phyloP scores from a whole-genome alignment of 30 jellyfish, hydroid and myxozoan species.

The Hydra vulgaris region DNA sequence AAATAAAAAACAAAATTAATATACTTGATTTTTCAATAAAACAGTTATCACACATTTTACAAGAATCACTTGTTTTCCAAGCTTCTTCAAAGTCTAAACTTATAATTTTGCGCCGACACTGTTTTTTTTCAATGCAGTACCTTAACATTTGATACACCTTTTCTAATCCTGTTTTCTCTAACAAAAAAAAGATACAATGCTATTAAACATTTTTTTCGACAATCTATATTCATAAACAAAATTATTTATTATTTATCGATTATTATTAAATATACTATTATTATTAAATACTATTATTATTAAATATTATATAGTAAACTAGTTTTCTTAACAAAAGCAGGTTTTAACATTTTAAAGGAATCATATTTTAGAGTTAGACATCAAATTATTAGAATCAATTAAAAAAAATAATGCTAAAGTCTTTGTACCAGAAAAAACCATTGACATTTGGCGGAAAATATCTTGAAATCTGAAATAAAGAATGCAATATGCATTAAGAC shows the following conservation, averaged over 20 bases:
- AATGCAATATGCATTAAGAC: conserved; percentile 52
- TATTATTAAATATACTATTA: too few species aligned
- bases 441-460: conserved; percentile 53
- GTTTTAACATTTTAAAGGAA: too few species aligned
- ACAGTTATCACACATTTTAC: conserved; percentile 75
- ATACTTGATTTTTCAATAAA: background rate
- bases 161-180: conserved; percentile 70
- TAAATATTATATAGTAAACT: too few species aligned
- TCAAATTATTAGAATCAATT: too few species aligned
- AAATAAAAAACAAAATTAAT: background rate
- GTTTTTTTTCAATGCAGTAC: conserved; percentile 43
- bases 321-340: too few species aligned
- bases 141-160: conserved; percentile 54
- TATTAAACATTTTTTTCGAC: too few species aligned
- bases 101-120: conserved; percentile 63
- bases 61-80: conserved; percentile 45
- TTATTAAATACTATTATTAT: too few species aligned
- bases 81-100: conserved; percentile 60
- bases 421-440: conserved; percentile 51
- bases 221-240: too few species aligned
- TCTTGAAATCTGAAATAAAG: conserved; percentile 69
- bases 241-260: too few species aligned
- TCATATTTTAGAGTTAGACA: too few species aligned
- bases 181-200: background rate
- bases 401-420: too few species aligned